A percentile compares a stretch with the other conserved stretches of the same genome.
These are phyloP conservation scores for Neotragus pygmaeus DNA, from an alignment of 2,113 vertebrate genomes.

Conservation along the genomic window DNA sequence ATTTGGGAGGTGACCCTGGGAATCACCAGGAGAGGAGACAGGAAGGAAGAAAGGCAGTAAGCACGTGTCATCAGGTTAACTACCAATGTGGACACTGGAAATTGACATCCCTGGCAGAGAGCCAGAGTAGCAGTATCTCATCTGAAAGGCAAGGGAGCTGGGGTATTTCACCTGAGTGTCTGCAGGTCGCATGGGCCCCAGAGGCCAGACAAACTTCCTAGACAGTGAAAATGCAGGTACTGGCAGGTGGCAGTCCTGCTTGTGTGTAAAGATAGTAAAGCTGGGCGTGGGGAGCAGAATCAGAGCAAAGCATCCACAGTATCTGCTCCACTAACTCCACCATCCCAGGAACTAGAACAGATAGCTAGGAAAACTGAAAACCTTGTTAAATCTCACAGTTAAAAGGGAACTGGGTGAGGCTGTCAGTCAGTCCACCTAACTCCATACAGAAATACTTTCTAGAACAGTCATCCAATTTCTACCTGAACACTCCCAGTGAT, in stretches of 20 bases:
- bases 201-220: not conserved
- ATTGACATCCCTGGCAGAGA: not conserved
- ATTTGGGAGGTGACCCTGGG: not conserved
- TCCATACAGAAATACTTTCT: not conserved
- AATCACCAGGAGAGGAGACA: not conserved
- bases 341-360: not conserved
- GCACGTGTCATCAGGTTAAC: accelerated
- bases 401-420: not conserved
- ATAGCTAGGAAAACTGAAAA: not conserved
- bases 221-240: not conserved
- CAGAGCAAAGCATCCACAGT: not conserved
- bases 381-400: not conserved
- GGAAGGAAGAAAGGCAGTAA: not conserved
- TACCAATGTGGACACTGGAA: no score
- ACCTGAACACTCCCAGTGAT: not conserved
- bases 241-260: no score
- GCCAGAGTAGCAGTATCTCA: no score
- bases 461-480: not conserved
- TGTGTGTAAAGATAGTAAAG: not conserved
- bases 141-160: not conserved
- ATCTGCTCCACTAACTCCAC: not conserved
- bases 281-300: accelerated
- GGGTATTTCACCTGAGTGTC: not conserved
- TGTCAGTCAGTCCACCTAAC: not conserved
- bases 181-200: not conserved